These are phyloP conservation scores for Hedya salicella DNA, from an alignment of 2,888 invertebrate genomes.

Conservation along the genomic window DNA sequence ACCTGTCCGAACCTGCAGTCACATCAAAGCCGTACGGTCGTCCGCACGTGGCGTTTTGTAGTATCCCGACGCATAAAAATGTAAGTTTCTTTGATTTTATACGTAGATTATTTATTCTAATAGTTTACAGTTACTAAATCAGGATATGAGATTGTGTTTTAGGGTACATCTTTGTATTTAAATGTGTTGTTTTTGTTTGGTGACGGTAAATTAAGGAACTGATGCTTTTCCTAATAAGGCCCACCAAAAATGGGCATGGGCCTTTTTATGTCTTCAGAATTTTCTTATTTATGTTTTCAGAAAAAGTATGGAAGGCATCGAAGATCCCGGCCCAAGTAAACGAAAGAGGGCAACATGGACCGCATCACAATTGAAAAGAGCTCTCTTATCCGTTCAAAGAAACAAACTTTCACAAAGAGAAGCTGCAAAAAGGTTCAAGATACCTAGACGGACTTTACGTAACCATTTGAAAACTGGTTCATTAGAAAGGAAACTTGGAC, in stretches of 20 bases:
- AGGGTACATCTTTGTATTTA: slow-evolving; percentile 3
- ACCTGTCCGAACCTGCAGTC: slow-evolving; percentile 8
- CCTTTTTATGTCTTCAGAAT: slow-evolving; percentile 1
- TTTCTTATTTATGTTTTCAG: slow-evolving; percentile 3
- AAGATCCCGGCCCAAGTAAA: slow-evolving; percentile 1
- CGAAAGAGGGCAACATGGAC: slow-evolving; percentile 3
- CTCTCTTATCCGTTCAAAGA: slow-evolving; percentile 4
- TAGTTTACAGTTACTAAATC: slow-evolving; percentile 1
- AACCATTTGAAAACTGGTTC: slow-evolving; percentile 7
- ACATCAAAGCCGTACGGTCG: not conserved
- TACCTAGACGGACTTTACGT: slow-evolving; percentile 10
- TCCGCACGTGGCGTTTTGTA: slow-evolving; percentile 9
- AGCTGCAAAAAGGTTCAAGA: slow-evolving; percentile 1
- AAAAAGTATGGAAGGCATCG: not conserved
- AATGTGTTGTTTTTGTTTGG: not conserved
- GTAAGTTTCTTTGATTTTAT: not conserved
- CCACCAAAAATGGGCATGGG: slow-evolving; percentile 5
- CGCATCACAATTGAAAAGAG: slow-evolving; percentile 1
- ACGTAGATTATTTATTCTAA: slow-evolving; percentile 1
- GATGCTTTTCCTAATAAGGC: slow-evolving; percentile 5
- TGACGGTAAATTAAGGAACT: not conserved
- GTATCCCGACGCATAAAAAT: slow-evolving; percentile 5
- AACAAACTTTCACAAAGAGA: slow-evolving; percentile 3
- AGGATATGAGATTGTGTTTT: slow-evolving; percentile 4
- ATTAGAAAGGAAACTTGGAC: slow-evolving; percentile 3